phyloP scores from a whole-genome alignment of 2,113 vertebrate genomes.

The Hippocampus abdominalis region DNA sequence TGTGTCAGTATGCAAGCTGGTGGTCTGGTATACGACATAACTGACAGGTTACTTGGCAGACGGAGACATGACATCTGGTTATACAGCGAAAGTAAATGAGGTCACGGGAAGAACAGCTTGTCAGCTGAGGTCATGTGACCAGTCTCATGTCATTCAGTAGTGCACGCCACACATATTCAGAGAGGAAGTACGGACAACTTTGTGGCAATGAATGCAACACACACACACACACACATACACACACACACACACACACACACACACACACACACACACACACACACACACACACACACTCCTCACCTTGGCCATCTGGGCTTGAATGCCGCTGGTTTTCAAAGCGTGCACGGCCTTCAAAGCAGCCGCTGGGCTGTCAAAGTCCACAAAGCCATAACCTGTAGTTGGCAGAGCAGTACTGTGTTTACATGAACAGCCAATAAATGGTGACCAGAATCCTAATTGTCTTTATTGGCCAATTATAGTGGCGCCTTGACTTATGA shows the following conservation, averaged over 20 bases:
- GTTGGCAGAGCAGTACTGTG: conserved; percentile 34
- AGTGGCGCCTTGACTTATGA: background rate
- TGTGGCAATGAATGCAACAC: conserved; percentile 32
- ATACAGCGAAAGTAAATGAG: conserved; percentile 62
- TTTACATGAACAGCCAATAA: background rate
- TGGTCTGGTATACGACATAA: conserved; percentile 30
- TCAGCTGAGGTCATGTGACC: conserved; percentile 60
- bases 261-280: background rate
- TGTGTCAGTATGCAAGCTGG: conserved; percentile 25
- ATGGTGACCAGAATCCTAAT: background rate
- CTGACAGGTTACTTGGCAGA: conserved; percentile 60
- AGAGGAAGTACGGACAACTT: conserved; percentile 24
- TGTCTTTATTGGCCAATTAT: background rate
- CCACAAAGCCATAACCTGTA: conserved; percentile 97
- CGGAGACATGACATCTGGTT: conserved; percentile 61
- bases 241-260: conserved; percentile 19
- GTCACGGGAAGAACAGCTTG: conserved; percentile 65
- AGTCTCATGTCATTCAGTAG: conserved; percentile 50
- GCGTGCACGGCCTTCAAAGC: conserved; percentile 97
- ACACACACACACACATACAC: background rate
- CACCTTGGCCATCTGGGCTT: conserved; percentile 99
- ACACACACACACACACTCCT: conserved; percentile 52
- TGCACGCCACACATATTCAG: conserved; percentile 30
- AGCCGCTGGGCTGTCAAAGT: conserved; percentile 95
- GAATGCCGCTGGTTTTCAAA: conserved; percentile 93